Conservation (phyloP, 1,140 invertebrate species). For the Grapholita molesta region DNA sequence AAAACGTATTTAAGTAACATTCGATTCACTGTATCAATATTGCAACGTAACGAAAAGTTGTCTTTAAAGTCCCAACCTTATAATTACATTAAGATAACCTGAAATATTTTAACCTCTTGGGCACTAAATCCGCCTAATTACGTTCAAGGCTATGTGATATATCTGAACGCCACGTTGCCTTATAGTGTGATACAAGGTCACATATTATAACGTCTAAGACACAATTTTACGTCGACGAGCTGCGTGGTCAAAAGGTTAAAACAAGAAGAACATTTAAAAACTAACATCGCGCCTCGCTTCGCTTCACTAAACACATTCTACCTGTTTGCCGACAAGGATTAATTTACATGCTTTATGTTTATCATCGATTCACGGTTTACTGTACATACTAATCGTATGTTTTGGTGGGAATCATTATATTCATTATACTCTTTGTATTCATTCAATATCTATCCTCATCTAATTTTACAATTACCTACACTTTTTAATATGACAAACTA, state of each 20-base stretch:
- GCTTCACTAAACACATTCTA: slow-evolving; percentile 14
- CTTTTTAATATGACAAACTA: too few relatives aligned
- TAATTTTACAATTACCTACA: neutral
- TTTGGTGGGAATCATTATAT: neutral
- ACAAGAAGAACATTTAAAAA: too few relatives aligned
- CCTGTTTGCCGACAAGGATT: neutral
- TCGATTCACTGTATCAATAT: neutral
- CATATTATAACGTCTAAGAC: too few relatives aligned
- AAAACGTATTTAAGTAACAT: too few relatives aligned
- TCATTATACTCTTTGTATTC: neutral
- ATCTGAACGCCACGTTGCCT: too few relatives aligned
- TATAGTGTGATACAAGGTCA: too few relatives aligned
- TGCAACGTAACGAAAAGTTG: neutral
- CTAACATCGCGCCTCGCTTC: slow-evolving; percentile 8
- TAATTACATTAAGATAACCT: neutral
- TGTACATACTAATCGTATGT: neutral
- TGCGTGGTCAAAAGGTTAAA: too few relatives aligned
- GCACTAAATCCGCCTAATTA: too few relatives aligned
- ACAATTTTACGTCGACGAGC: neutral
- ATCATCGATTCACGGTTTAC: neutral
- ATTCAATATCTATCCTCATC: neutral
- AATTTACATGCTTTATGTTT: slow-evolving; percentile 13
- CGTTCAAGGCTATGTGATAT: too few relatives aligned
- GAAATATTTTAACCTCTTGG: neutral
- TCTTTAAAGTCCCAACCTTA: neutral